A percentile compares a stretch with the other conserved stretches of the same genome.
Conservation (phyloP, 2,888 invertebrate genomes). For the Eupithecia pulchellata region DNA sequence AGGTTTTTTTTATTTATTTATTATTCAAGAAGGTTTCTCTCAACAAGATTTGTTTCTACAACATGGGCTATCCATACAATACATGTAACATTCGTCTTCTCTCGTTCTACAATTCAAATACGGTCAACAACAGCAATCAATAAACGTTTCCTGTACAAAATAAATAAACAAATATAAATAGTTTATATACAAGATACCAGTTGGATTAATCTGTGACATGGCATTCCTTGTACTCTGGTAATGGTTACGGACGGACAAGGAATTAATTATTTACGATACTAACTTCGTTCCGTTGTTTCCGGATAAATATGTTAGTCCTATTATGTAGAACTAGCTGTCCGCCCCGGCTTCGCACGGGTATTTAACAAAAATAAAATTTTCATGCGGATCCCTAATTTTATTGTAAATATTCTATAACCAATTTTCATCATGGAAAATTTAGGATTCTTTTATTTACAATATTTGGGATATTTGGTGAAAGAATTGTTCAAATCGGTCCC, state of each 20-base stretch:
- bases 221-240: conserved; percentile 54
- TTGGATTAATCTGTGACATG: conserved; percentile 38
- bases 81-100: neutral
- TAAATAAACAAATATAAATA: conserved; percentile 8
- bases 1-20: neutral
- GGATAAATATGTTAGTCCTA: no score
- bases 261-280: neutral
- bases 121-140: conserved; percentile 27
- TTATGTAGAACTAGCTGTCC: no score
- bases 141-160: conserved; percentile 35
- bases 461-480: no score
- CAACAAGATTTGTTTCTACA: neutral
- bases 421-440: no score
- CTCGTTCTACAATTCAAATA: neutral
- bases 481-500: no score
- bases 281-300: no score
- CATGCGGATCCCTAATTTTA: no score
- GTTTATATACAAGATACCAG: neutral
- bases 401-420: no score
- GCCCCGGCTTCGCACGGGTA: no score
- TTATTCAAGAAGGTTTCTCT: neutral
- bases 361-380: no score
- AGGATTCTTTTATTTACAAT: no score
- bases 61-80: neutral
- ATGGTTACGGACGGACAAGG: conserved; percentile 31